Evolutionary conservation across 23 tunicate species (phyloP).

Genomic region (Trididemnum nubilum): DNA sequence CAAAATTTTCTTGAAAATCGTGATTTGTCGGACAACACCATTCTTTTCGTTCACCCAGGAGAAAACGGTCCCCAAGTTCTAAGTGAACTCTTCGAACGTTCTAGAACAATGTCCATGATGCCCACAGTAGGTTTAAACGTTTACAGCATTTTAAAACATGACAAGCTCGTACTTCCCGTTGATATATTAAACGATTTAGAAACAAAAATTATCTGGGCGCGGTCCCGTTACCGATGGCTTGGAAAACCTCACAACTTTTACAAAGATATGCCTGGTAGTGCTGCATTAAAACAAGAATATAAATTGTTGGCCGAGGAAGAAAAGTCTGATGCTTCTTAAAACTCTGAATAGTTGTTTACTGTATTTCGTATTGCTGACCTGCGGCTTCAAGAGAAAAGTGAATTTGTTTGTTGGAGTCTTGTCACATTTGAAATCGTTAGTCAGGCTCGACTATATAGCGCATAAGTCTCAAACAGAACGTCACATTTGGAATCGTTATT

Average conservation of each 20-base stretch:
- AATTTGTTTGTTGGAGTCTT: too few species aligned
- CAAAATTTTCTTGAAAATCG: conserved; percentile 34
- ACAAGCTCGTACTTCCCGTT: conserved; percentile 54
- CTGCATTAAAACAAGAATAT: conserved; percentile 16
- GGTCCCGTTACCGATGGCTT: conserved; percentile 59
- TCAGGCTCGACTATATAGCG: too few species aligned
- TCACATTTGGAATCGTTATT: too few species aligned
- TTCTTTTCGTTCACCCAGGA: conserved; percentile 54
- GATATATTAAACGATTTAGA: conserved; percentile 73
- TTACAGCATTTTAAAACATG: conserved; percentile 79
- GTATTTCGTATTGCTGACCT: too few species aligned
- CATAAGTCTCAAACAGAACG: too few species aligned
- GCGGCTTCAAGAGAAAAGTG: too few species aligned
- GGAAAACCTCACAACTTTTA: conserved; percentile 82
- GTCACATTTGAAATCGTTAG: too few species aligned
- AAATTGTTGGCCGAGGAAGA: too few species aligned
- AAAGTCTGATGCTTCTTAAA: too few species aligned
- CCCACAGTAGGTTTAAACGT: conserved; percentile 74
- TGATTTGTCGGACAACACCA: conserved; percentile 28
- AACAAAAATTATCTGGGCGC: conserved; percentile 64
- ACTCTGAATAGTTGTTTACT: too few species aligned
- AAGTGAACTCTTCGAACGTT: conserved; percentile 6
- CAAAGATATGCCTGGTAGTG: conserved; percentile 69
- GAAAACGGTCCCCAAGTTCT: conserved; percentile 37
- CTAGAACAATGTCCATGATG: conserved; percentile 38